Conservation (phyloP, 2,888 invertebrate genomes). For the Timandra comae region DNA sequence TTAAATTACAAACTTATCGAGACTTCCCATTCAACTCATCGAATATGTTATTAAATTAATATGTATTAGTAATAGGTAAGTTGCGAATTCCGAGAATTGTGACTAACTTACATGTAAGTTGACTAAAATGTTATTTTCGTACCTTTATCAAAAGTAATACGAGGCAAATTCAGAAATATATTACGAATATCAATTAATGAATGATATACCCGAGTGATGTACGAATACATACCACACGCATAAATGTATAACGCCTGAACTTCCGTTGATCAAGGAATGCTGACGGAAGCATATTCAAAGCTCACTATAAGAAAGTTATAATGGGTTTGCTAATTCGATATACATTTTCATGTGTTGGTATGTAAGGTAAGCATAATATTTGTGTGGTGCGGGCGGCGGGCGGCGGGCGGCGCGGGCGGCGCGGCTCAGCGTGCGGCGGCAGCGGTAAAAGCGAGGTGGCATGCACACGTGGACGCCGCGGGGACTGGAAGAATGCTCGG, state of each 20-base stretch:
- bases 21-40: neutral
- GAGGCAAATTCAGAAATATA: too few relatives aligned
- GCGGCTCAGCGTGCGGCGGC: constrained; percentile 37
- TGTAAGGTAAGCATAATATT: constrained; percentile 61
- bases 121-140: too few relatives aligned
- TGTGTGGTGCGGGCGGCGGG: constrained; percentile 35
- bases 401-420: constrained; percentile 38
- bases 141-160: too few relatives aligned
- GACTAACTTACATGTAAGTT: neutral
- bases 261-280: too few relatives aligned
- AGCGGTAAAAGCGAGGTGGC: constrained; percentile 61
- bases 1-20: constrained; percentile 12
- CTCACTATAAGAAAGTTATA: constrained; percentile 29
- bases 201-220: too few relatives aligned
- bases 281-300: constrained; percentile 30
- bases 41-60: constrained; percentile 2
- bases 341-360: constrained; percentile 52
- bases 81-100: constrained; percentile 4
- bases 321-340: constrained; percentile 50
- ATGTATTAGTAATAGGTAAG: constrained; percentile 14
- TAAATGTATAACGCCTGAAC: too few relatives aligned
- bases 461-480: constrained; percentile 57
- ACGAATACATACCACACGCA: too few relatives aligned
- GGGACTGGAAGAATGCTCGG: constrained; percentile 66
- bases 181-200: too few relatives aligned